phyloP scores from a whole-genome alignment of 2,888 invertebrate species.

The Malthinus flaveolus region DNA sequence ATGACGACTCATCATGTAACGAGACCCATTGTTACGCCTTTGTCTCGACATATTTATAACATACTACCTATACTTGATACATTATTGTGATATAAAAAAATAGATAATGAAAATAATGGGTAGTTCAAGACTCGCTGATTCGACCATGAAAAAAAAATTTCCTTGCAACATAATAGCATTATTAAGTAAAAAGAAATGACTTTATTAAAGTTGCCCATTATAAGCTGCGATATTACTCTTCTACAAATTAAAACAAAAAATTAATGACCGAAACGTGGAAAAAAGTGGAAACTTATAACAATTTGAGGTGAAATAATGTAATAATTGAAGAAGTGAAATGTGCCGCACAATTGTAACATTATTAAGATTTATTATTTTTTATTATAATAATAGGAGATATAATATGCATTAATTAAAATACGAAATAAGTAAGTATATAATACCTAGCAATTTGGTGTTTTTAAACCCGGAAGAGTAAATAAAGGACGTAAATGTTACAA shows the following conservation, averaged over 20 bases:
- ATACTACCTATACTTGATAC: no score
- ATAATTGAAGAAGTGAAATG: conserved; percentile 21
- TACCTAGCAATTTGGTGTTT: not conserved
- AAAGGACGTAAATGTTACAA: no score
- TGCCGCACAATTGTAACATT: conserved; percentile 7
- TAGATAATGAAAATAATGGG: no score
- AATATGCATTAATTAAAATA: conserved; percentile 18
- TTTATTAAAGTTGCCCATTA: conserved; percentile 23
- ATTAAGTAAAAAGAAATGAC: conserved; percentile 16
- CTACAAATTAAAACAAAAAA: conserved; percentile 19
- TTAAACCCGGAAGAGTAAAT: no score
- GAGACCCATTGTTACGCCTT: no score
- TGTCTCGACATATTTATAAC: no score
- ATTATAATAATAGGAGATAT: no score
- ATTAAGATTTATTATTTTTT: conserved; percentile 18
- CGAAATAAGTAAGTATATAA: conserved; percentile 18
- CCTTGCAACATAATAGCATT: conserved; percentile 5
- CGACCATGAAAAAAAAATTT: not conserved
- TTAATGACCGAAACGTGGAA: conserved; percentile 20
- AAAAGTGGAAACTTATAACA: conserved; percentile 7
- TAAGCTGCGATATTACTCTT: conserved; percentile 16
- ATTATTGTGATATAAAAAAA: no score
- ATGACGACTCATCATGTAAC: no score
- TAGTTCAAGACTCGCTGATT: not conserved
- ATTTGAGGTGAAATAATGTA: conserved; percentile 10